Base-by-base conservation (phyloP, 2,797 vertebrate species). In the Aselliscus stoliczkanus region DNA sequence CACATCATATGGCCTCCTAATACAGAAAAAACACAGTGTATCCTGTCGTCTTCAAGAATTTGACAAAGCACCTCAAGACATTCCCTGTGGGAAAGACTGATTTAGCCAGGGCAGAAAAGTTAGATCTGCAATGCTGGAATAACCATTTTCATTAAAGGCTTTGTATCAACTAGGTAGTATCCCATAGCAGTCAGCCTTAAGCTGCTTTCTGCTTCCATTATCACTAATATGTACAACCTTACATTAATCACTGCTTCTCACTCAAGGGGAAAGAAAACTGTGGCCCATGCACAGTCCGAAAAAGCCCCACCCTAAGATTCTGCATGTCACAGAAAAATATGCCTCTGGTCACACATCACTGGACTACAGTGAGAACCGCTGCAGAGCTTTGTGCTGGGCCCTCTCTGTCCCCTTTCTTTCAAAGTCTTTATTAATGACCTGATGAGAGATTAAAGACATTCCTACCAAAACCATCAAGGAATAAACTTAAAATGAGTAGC, bases 51-150 rank as follows among this genome's bases (percentile, higher is more conserved):
- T 42, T 9, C 89, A 92, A 82, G 25, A 82, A 86, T 67, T 4
- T 93, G 72, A 80, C 67, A 95, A 91, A 92, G 54, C 58, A 91
- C 83, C 88, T 85, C 75, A 70, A 79, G 90, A 72, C 77, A 96
- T 56, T 21, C 39, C 47, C 58, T 93, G 15, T 34, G 29, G 62
- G 72, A 39, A 96, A 93, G 62, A 81, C 0, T 44, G 52, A 82
- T 47, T 27, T 73, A 47, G 21, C 25, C 25, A 85, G 29, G 13
- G n/a, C 25, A 56, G 87, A 91, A 81, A 94, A 92, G 64, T 47
- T 25, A 93, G n/a, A 76, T n/a, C 2, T 56, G 14, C 60, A 88
- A 88, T 15, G n/a, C 58, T 93, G 34, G 12, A 90, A 58, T 56
- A 92, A 85, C n/a, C 18, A 60, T 79, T 62, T 91, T 93, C 62